Evolutionary conservation across 2,888 invertebrate species (phyloP), one percentile per base, ranked within the genome.

Genomic region (Ophioninae sp.): DNA sequence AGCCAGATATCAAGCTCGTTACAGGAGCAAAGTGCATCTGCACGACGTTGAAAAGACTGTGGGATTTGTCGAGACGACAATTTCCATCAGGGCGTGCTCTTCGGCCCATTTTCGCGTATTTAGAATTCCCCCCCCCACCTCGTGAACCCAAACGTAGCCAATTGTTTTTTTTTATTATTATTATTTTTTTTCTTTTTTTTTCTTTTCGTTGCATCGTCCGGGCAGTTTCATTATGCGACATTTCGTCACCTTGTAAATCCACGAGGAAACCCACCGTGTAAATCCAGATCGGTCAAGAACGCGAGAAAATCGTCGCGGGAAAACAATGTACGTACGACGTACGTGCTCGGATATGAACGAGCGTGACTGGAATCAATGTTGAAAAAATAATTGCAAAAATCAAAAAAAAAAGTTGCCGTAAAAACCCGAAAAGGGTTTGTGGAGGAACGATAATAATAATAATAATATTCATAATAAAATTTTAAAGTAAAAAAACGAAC

Each of bases 231-330:
- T 79, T 83, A 41, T 65, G 64, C 69, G 71, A 77, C 75, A 81
- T 83, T 83, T 81, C 80, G 65, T 83, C 85, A 81, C 51, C 37
- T n/a, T n/a, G n/a, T n/a, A n/a, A n/a, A n/a, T n/a, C 30, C 76
- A 7, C 61, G 39, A 41, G 56, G 44, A 68, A n/a, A 56, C 67
- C 10, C 41, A 56, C 56, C 22, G 23, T n/a, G 23, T 22, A 30
- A 75, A 85, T 81, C 61, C 67, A 72, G 79, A 72, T 74, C 58
- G 76, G 41, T 41, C 13, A 51, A 73, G 76, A 79, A 56, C 79
- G 67, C 67, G 58, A 22, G 65, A 59, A 37, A 84, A 76, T 51
- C 79, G 59, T 30, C n/a, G 44, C 51, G n/a, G 56, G 58, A 82
- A 65, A 82, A 76, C 76, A n/a, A 63, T 59, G 63, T 63, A 41